Conservation (phyloP, 1,140 invertebrate species). For the Lucilia sericata region DNA sequence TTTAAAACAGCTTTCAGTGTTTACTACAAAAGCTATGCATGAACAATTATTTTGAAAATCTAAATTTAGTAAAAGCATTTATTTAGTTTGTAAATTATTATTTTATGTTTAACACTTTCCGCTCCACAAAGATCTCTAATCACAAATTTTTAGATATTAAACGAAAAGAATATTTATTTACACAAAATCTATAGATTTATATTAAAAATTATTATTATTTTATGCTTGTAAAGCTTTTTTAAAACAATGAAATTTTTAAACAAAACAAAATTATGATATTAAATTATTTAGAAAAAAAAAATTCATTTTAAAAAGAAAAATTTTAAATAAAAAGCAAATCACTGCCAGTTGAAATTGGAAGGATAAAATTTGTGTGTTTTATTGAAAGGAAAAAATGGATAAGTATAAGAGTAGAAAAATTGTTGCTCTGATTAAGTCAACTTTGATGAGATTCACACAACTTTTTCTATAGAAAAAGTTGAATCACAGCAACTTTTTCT, state of each 20-base stretch:
- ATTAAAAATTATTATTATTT: constrained; percentile 16
- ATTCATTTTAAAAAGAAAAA: background rate
- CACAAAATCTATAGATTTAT: background rate
- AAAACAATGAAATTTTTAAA: background rate
- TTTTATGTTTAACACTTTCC: background rate
- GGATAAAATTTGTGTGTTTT: no score
- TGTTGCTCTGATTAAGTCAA: no score
- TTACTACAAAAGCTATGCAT: background rate
- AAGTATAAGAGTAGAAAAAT: no score
- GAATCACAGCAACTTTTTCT: no score
- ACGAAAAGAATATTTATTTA: background rate
- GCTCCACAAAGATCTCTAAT: background rate
- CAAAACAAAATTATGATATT: background rate
- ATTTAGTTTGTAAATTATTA: background rate
- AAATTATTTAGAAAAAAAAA: background rate
- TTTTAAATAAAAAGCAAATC: background rate
- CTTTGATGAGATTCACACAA: no score
- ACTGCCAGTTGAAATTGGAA: background rate
- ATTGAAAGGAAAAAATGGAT: no score
- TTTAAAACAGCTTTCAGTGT: background rate
- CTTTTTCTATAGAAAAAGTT: no score
- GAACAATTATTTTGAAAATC: background rate
- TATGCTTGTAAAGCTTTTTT: background rate
- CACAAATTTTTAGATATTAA: background rate
- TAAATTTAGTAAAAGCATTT: background rate